These are phyloP conservation scores for Harpegnathos saltator DNA, from an alignment of 1,140 invertebrate genomes.

Conservation along the genomic window DNA sequence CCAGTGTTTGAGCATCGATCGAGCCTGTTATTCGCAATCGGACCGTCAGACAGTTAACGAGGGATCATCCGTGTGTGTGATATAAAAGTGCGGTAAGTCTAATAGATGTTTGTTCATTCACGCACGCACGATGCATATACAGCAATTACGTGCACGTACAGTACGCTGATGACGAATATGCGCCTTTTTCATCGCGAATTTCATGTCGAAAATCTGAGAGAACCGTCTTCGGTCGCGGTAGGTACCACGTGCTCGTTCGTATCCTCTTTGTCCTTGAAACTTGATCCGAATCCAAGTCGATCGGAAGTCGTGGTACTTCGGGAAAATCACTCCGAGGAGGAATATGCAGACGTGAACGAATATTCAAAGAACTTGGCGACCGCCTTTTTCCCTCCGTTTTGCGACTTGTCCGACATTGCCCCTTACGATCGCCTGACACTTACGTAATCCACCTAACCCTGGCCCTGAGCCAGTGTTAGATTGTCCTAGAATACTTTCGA, in stretches of 20 bases:
- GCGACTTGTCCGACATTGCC: background rate
- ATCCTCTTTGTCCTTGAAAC: background rate
- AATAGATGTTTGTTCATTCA: too few relatives aligned
- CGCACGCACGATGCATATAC: background rate
- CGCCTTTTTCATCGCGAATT: background rate
- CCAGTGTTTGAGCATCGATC: constrained; percentile 73
- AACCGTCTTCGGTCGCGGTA: background rate
- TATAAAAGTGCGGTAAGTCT: constrained; percentile 2
- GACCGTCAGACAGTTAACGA: constrained; percentile 38
- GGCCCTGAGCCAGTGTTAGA: constrained; percentile 71
- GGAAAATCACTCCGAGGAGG: too few relatives aligned
- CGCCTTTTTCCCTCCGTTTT: background rate
- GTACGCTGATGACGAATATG: background rate
- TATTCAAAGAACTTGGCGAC: too few relatives aligned
- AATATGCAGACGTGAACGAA: background rate
- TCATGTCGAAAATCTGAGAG: background rate
- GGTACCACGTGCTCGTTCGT: constrained; percentile 14
- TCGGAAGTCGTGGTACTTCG: too few relatives aligned
- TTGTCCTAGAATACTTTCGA: background rate
- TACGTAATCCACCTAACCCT: constrained; percentile 73
- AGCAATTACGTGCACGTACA: background rate
- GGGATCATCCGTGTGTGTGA: background rate
- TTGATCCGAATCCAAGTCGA: background rate
- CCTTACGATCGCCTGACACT: constrained; percentile 5
- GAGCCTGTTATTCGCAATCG: constrained; percentile 69